These are phyloP conservation scores for Ferdinandea cuprea DNA, from an alignment of 2,888 invertebrate genomes.

Conservation along the genomic window DNA sequence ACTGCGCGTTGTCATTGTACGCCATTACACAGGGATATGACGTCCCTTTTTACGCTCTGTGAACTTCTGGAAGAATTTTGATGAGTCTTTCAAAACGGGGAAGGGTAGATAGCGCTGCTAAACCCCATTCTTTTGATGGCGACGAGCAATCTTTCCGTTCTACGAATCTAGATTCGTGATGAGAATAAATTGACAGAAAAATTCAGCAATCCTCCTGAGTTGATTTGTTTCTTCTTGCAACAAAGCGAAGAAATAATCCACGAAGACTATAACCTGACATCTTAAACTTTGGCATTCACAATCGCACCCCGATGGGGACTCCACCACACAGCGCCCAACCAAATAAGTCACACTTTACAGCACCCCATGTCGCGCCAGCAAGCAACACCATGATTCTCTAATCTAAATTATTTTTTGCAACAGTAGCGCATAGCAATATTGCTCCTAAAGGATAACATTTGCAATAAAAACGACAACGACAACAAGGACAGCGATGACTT, in stretches of 20 bases:
- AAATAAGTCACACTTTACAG: slow-evolving; percentile 46
- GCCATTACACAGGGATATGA: slow-evolving; percentile 54
- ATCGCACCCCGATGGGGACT: slow-evolving; percentile 31
- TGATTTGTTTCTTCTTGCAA: slow-evolving; percentile 49
- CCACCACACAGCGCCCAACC: slow-evolving; percentile 23
- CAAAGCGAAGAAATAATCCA: not conserved
- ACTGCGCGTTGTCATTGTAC: slow-evolving; percentile 45
- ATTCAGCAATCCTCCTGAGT: slow-evolving; percentile 39
- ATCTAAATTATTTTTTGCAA: slow-evolving; percentile 51
- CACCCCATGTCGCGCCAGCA: slow-evolving; percentile 9
- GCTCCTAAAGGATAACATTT: slow-evolving; percentile 70
- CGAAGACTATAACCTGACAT: not conserved
- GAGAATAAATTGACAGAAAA: slow-evolving; percentile 56
- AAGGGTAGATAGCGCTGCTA: not conserved
- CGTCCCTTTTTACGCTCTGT: slow-evolving; percentile 39
- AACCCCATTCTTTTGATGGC: not conserved
- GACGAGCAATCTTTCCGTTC: slow-evolving; percentile 41
- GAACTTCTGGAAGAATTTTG: slow-evolving; percentile 56
- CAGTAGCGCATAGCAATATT: slow-evolving; percentile 58
- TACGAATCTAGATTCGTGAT: slow-evolving; percentile 55
- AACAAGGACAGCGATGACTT: slow-evolving; percentile 13
- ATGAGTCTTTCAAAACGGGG: slow-evolving; percentile 39
- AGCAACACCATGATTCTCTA: slow-evolving; percentile 29
- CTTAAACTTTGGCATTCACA: slow-evolving; percentile 42
- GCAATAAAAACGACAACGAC: slow-evolving; percentile 66